Base-by-base conservation (phyloP, 35 echinoderm and acorn worm species). In the Hemicentrotus pulcherrimus region DNA sequence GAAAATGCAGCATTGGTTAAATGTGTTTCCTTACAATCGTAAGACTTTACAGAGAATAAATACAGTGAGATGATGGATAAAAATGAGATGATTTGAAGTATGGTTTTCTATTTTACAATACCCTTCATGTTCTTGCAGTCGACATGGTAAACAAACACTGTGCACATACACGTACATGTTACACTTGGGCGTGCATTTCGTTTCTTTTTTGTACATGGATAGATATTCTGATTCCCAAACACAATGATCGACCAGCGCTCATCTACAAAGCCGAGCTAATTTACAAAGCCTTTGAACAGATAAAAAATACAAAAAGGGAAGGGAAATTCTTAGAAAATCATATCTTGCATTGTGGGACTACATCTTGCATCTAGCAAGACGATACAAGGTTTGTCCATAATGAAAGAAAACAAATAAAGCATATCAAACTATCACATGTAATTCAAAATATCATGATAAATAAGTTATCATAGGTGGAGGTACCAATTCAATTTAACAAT, bases 171-270 rank as follows among this genome's bases (percentile, higher is more conserved):
- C 14, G 7, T 90, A 32, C 88, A 86, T 30, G 32, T 86, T 18
- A 86, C 13, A 86, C 86, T 33, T 19, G 32, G 88, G 88, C 88
- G 45, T 90, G 88, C 88, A 90, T 55, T 78, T 59, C 9, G 1
- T 16, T 59, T 59, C 16, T 14, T 59, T 14, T 59, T 55, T 59
- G 86, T 35, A 90, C 88, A 90, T 45, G 32, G 88, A 90, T 47
- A 90, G 13, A 90, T 90, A 78, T 78, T 78, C 32, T 7, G 31
- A 47, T 33, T 90, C 88, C 32, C 32, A 10, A 33, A 78, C 12
- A 90, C 88, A 90, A 47, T 90, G 88, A 90, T 47, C 88, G 88
- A 90, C 88, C 88, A 90, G 88, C 88, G 88, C 46, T 90, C 88
- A 90, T 90, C 88, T 90, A 90, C 88, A 90, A 47, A 90, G 88